Conservation (phyloP, 2,113 vertebrate species). For the Aldabrachelys gigantea region DNA sequence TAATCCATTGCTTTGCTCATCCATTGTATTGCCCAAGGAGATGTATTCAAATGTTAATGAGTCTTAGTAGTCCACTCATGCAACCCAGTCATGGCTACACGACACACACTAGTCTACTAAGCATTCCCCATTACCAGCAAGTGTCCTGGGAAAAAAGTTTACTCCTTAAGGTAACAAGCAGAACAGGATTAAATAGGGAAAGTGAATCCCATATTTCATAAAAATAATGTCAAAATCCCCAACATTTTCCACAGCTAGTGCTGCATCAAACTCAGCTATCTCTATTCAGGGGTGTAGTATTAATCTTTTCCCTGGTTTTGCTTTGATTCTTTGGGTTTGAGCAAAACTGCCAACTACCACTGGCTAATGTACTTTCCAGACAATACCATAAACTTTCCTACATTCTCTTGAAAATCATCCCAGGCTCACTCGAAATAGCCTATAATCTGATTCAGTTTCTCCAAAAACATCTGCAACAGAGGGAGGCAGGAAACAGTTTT, state of each 20-base stretch:
- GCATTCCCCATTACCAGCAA: too few species aligned
- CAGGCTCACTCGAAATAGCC: neutral
- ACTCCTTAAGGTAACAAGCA: too few species aligned
- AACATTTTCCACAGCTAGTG: neutral
- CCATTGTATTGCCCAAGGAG: too few species aligned
- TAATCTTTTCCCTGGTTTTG: neutral
- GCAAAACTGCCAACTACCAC: neutral
- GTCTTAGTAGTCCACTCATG: too few species aligned
- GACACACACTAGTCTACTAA: too few species aligned
- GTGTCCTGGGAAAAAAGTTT: too few species aligned
- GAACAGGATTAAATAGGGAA: too few species aligned
- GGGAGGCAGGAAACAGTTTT: neutral
- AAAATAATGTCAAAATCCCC: too few species aligned
- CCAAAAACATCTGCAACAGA: neutral
- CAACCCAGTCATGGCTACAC: too few species aligned
- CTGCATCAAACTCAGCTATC: neutral
- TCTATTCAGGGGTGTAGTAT: neutral
- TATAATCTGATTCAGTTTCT: neutral
- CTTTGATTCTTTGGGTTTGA: neutral
- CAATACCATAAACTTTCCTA: neutral
- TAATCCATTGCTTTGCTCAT: too few species aligned
- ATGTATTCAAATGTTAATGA: too few species aligned
- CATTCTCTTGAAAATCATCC: neutral
- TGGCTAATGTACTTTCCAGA: accelerated
- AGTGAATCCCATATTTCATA: too few species aligned